These are phyloP conservation scores for Cryptoleucopteryx plumbea DNA, from an alignment of 2,113 vertebrate species.

Conservation along the genomic window DNA sequence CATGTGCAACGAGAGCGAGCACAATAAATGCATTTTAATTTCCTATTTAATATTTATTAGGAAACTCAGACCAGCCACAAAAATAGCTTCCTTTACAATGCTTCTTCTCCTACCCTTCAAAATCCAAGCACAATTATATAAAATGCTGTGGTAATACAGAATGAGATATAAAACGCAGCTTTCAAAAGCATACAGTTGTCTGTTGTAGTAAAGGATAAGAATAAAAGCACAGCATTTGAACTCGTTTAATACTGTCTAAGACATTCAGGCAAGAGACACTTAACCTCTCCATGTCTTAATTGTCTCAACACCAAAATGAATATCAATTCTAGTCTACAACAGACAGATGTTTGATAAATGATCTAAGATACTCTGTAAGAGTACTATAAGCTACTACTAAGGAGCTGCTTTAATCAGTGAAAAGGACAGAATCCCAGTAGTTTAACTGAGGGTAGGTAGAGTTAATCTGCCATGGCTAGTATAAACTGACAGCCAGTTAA, in stretches of 20 bases:
- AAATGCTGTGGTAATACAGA: background rate
- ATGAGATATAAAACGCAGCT: background rate
- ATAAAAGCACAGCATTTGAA: background rate
- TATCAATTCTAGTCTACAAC: background rate
- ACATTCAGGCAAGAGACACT: background rate
- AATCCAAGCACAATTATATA: background rate
- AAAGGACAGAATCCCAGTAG: background rate
- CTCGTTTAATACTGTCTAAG: background rate
- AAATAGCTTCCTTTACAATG: background rate
- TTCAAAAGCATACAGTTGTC: background rate
- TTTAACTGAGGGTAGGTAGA: background rate
- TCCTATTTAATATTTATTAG: background rate
- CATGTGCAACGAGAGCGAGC: background rate
- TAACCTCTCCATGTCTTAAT: background rate
- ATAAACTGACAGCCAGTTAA: slow-evolving; percentile 9
- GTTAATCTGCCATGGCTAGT: background rate
- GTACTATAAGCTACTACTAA: background rate
- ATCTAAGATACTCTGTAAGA: background rate
- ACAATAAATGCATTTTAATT: background rate
- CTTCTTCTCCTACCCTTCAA: background rate
- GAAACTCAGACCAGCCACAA: background rate
- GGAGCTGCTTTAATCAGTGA: background rate
- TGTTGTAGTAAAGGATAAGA: background rate
- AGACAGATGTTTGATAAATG: background rate
- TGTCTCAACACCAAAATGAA: background rate